Evolutionary conservation across 2,888 invertebrate genomes (phyloP).

Genomic region (Sycophila texana): DNA sequence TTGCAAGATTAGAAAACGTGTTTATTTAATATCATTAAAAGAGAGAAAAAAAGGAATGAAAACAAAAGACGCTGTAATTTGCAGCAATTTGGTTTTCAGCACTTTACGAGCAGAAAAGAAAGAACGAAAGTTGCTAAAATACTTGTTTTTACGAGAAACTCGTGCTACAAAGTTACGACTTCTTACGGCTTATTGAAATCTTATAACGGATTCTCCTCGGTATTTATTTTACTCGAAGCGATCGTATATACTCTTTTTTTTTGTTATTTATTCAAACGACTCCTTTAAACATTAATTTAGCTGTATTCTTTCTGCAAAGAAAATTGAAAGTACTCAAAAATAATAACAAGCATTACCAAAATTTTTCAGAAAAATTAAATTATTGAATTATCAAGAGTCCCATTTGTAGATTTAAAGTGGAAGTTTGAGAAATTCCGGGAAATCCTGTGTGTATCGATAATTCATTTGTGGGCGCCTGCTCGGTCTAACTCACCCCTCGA

Average conservation of each 20-base stretch:
- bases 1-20: no score
- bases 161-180: conserved; percentile 36
- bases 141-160: conserved; percentile 57
- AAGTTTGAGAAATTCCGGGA: no score
- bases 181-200: conserved; percentile 61
- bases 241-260: conserved; percentile 1
- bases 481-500: no score
- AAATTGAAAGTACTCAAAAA: neutral
- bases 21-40: no score
- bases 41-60: no score
- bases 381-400: neutral
- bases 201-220: conserved; percentile 55
- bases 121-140: conserved; percentile 40
- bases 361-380: neutral
- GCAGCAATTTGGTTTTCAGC: conserved; percentile 20
- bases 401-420: no score
- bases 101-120: conserved; percentile 35
- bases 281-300: conserved; percentile 11
- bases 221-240: conserved; percentile 42
- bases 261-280: neutral
- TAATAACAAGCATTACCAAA: neutral
- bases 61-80: conserved; percentile 23
- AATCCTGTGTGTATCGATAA: no score
- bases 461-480: no score
- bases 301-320: no score